A percentile compares a stretch with the other conserved stretches of the same genome.
Evolutionary conservation across 2,113 vertebrate species (phyloP).

Genomic region (Hiodon alosoides): DNA sequence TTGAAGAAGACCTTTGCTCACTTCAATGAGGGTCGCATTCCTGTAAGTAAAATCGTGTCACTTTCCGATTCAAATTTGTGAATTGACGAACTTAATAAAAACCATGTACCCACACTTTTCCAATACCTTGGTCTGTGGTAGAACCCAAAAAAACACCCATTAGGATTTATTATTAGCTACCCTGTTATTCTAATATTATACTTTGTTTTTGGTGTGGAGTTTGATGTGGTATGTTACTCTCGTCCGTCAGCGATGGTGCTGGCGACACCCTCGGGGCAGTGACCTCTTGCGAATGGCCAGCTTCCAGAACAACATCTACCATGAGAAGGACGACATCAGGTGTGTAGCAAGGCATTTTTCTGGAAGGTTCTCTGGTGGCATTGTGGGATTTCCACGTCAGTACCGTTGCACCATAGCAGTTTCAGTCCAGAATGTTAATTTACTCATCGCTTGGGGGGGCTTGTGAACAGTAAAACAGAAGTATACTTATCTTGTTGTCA

Average conservation of each 20-base stretch:
- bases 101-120: no score
- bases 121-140: no score
- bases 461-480: no score
- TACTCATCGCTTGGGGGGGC: no score
- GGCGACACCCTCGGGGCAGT: conserved; percentile 78
- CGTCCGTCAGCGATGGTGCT: conserved; percentile 73
- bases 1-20: conserved; percentile 82
- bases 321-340: conserved; percentile 85
- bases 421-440: no score
- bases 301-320: conserved; percentile 83
- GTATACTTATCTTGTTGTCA: no score
- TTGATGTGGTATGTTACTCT: background rate
- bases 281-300: conserved; percentile 77
- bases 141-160: no score
- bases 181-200: background rate
- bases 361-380: background rate
- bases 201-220: background rate
- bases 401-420: background rate
- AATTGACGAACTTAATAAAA: background rate
- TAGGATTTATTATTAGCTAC: background rate
- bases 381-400: background rate
- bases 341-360: conserved; percentile 37
- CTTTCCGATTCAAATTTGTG: background rate
- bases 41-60: conserved; percentile 65
- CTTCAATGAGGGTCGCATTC: conserved; percentile 82